A percentile compares a stretch with the other conserved stretches of the same genome.
These are phyloP conservation scores for Sturmia bella DNA, from an alignment of 2,888 invertebrate genomes.

Conservation along the genomic window DNA sequence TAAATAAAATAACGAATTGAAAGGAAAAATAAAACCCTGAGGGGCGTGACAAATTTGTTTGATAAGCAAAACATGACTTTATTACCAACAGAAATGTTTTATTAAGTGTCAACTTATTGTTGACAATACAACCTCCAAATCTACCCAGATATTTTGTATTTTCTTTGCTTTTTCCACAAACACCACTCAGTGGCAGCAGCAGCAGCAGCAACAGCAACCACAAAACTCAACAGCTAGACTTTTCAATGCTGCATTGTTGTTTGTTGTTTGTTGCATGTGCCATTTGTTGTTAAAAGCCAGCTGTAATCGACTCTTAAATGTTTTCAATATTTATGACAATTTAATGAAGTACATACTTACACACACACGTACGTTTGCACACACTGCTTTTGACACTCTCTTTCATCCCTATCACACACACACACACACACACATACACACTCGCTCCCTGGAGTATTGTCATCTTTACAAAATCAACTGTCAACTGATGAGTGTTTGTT, in stretches of 20 bases:
- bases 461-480: slow-evolving; percentile 49
- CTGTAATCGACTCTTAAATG: slow-evolving; percentile 64
- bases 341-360: slow-evolving; percentile 60
- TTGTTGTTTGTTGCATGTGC: slow-evolving; percentile 30
- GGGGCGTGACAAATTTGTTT: slow-evolving; percentile 78
- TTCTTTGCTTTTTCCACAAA: slow-evolving; percentile 14
- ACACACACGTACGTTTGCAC: background rate
- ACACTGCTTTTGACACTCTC: slow-evolving; percentile 33
- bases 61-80: slow-evolving; percentile 64
- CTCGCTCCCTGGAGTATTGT: slow-evolving; percentile 52
- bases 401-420: slow-evolving; percentile 10
- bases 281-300: slow-evolving; percentile 58
- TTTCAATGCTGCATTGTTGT: slow-evolving; percentile 27
- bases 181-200: background rate
- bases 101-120: slow-evolving; percentile 67
- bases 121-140: slow-evolving; percentile 59
- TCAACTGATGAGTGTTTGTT: slow-evolving; percentile 47
- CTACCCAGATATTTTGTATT: slow-evolving; percentile 59
- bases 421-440: background rate
- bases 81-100: slow-evolving; percentile 60
- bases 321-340: slow-evolving; percentile 70
- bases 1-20: background rate
- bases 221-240: slow-evolving; percentile 42
- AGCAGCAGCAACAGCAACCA: slow-evolving; percentile 44
- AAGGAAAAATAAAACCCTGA: slow-evolving; percentile 65